phyloP scores from a whole-genome alignment of 2,113 vertebrate genomes.

The Thamnaconus septentrionalis region DNA sequence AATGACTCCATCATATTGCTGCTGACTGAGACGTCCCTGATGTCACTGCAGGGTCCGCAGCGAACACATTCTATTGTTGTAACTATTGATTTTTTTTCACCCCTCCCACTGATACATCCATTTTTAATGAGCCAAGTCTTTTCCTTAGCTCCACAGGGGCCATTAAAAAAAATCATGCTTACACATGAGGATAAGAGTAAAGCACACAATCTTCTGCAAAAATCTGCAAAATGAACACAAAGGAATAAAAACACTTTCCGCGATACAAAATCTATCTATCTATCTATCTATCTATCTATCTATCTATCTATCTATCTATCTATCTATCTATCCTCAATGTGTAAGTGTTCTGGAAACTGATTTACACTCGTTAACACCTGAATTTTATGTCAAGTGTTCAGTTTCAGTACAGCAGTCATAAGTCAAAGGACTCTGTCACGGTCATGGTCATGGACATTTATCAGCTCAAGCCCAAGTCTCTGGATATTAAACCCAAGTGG shows the following conservation, averaged over 20 bases:
- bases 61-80: slow-evolving; percentile 64
- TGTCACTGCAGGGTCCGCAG: slow-evolving; percentile 49
- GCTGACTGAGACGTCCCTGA: slow-evolving; percentile 58
- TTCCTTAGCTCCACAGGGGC: slow-evolving; percentile 29
- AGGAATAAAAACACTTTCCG: too few relatives aligned
- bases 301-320: too few relatives aligned
- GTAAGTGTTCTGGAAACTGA: too few relatives aligned
- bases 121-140: slow-evolving; percentile 56
- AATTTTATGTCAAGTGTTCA: neutral
- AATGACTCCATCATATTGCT: slow-evolving; percentile 64
- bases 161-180: slow-evolving; percentile 40
- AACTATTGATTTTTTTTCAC: slow-evolving; percentile 58
- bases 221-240: too few relatives aligned
- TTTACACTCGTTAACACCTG: neutral
- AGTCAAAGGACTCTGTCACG: neutral
- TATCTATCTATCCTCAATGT: too few relatives aligned
- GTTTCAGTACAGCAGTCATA: neutral
- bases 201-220: too few relatives aligned
- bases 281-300: too few relatives aligned
- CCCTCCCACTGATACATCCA: slow-evolving; percentile 39
- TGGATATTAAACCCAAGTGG: too few relatives aligned
- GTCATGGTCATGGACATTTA: neutral
- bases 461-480: too few relatives aligned
- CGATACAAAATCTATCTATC: too few relatives aligned
- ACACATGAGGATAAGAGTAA: neutral